Evolutionary conservation across 2,113 vertebrate genomes (phyloP), one percentile per base, ranked within the genome.

Genomic region (Marcusenius ussheri): DNA sequence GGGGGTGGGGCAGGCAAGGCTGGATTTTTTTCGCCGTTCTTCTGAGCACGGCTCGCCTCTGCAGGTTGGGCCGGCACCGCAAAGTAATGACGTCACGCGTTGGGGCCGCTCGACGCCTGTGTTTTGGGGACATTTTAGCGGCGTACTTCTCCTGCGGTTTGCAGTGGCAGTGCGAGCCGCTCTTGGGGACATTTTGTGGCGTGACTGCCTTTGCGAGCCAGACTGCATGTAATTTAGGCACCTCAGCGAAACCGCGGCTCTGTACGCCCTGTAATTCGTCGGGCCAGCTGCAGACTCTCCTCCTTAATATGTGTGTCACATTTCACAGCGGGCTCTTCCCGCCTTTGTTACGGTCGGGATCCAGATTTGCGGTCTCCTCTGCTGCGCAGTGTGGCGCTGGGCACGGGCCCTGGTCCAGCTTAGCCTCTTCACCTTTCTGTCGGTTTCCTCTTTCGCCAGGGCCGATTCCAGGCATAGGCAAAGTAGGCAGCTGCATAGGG

Each of bases 371-470:
- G 27, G 31, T 83, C 45, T 42, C 21, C 70, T n/a, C 50, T 53
- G 39, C 19, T 7, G 70, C 53, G 13, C 85, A 11, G 83, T 91
- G 91, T 88, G 90, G 62, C 21, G 80, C 95, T 94, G 93, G 92
- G 94, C 94, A 96, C 95, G 95, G 95, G 96, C 95, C 95, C 95
- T 92, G 89, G 88, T 90, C 91, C 90, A 94, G 92, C 95, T 96
- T 96, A 96, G 94, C 96, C 96, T 95, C 95, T 96, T 96, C 94
- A 95, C 96, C 96, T 91, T 90, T 92, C 90, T 86, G 91, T 91
- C 85, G 86, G 91, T 92, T 91, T 90, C 88, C 5, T 49, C 89
- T 58, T 46, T 50, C 74, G 39, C 66, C 10, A 62, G 70, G 83
- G 85, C 47, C 62, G 27, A 53, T 70, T 62, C 50, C 58, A 88